These are phyloP conservation scores for Lasioglossum albipes DNA, from an alignment of 1,140 invertebrate species.

Conservation along the genomic window DNA sequence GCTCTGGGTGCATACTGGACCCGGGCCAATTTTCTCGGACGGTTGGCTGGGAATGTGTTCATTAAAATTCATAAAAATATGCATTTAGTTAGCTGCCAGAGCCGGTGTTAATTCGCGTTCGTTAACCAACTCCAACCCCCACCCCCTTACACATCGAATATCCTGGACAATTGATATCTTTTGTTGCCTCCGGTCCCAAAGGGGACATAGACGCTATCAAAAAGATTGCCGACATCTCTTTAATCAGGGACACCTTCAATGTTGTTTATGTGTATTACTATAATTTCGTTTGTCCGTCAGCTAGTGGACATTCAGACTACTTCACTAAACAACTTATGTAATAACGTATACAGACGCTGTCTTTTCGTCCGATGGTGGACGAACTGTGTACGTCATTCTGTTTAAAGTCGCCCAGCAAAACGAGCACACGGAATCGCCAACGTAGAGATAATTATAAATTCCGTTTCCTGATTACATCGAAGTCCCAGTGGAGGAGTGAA, in stretches of 20 bases:
- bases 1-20: slow-evolving; percentile 70
- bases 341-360: too few relatives aligned
- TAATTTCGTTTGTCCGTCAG: too few relatives aligned
- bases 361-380: too few relatives aligned
- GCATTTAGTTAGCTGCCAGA: slow-evolving; percentile 19
- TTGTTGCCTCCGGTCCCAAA: neutral
- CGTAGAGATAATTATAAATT: slow-evolving; percentile 67
- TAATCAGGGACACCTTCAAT: too few relatives aligned
- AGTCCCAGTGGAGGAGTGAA: slow-evolving; percentile 59
- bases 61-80: slow-evolving; percentile 72
- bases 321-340: too few relatives aligned
- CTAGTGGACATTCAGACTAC: too few relatives aligned
- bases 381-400: slow-evolving; percentile 19
- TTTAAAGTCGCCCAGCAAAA: slow-evolving; percentile 2
- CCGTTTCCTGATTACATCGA: slow-evolving; percentile 62
- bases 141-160: neutral
- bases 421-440: slow-evolving; percentile 42
- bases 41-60: slow-evolving; percentile 47
- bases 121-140: neutral
- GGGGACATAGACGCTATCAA: neutral
- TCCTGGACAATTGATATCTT: neutral
- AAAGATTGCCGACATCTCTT: too few relatives aligned
- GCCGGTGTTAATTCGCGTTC: slow-evolving; percentile 4
- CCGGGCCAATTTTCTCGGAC: slow-evolving; percentile 70
- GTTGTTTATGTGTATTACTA: too few relatives aligned